Percentiles rank a stretch among this genome's conserved stretches.
phyloP scores from a whole-genome alignment of 2,113 vertebrate species.

The Siphamia tubifer region DNA sequence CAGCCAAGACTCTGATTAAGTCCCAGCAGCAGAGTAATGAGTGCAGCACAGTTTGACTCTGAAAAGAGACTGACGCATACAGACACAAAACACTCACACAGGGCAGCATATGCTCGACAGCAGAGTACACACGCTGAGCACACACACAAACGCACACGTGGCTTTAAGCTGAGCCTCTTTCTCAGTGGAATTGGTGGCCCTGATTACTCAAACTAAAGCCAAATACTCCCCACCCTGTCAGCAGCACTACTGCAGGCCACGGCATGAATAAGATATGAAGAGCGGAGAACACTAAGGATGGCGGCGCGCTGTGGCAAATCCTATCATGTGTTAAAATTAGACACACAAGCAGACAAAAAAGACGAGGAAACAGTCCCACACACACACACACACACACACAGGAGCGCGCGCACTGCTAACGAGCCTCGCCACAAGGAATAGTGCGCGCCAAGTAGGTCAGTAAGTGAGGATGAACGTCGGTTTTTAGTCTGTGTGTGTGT shows the following conservation, averaged over 20 bases:
- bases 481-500: neutral
- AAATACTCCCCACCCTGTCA: conserved; percentile 42
- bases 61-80: conserved; percentile 20
- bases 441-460: conserved; percentile 53
- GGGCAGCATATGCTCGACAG: conserved; percentile 5
- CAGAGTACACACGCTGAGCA: neutral
- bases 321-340: conserved; percentile 54
- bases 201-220: conserved; percentile 56
- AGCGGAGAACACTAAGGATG: conserved; percentile 27
- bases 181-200: conserved; percentile 34
- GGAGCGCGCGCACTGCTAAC: neutral
- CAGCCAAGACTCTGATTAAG: conserved; percentile 53
- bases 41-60: conserved; percentile 10
- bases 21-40: conserved; percentile 44
- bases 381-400: neutral
- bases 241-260: conserved; percentile 52
- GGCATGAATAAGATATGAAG: conserved; percentile 60
- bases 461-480: neutral
- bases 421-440: conserved; percentile 21
- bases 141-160: neutral
- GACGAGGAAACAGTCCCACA: neutral
- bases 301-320: conserved; percentile 43
- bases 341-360: conserved; percentile 27
- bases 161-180: conserved; percentile 54
- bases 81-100: neutral